A percentile compares a stretch with the other conserved stretches of the same genome.
Conservation (phyloP, 2,797 vertebrate genomes). For the Tokudaia tokunoshimensis region DNA sequence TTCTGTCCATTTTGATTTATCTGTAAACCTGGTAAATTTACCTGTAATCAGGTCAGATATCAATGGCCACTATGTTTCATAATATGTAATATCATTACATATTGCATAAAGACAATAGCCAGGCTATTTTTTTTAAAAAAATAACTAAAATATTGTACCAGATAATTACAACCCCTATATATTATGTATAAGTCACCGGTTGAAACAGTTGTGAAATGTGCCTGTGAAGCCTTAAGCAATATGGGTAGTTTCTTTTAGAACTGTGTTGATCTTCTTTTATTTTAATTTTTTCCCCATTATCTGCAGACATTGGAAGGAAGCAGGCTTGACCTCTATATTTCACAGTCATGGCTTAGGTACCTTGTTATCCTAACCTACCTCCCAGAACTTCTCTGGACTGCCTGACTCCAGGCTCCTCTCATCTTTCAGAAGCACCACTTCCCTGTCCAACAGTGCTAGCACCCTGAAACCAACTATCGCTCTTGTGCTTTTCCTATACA, state of each 20-base stretch:
- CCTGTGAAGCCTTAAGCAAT: slow-evolving; percentile 13
- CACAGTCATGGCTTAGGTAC: not conserved
- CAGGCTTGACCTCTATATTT: not conserved
- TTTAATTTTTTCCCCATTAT: not conserved
- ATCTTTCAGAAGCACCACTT: not conserved
- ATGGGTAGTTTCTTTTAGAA: not conserved
- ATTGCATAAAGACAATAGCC: not conserved
- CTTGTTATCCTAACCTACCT: not conserved
- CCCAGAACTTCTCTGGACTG: not conserved
- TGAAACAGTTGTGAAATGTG: not conserved
- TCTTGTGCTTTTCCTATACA: not conserved
- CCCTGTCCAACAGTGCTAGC: not conserved
- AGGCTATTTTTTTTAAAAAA: not conserved
- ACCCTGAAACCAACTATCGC: not conserved
- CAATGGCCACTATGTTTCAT: not conserved
- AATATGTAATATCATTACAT: not conserved
- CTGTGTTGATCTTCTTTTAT: not conserved
- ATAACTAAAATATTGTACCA: not conserved
- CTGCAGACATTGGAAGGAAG: not conserved
- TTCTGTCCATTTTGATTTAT: not conserved
- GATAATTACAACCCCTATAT: not conserved
- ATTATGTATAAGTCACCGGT: not conserved
- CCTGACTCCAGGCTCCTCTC: not conserved
- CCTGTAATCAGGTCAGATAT: not conserved
- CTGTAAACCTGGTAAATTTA: slow-evolving; percentile 38